Percentiles rank a stretch among this genome's conserved stretches.
Conservation (phyloP, 2,888 invertebrate species). For the Nymphalis polychloros region DNA sequence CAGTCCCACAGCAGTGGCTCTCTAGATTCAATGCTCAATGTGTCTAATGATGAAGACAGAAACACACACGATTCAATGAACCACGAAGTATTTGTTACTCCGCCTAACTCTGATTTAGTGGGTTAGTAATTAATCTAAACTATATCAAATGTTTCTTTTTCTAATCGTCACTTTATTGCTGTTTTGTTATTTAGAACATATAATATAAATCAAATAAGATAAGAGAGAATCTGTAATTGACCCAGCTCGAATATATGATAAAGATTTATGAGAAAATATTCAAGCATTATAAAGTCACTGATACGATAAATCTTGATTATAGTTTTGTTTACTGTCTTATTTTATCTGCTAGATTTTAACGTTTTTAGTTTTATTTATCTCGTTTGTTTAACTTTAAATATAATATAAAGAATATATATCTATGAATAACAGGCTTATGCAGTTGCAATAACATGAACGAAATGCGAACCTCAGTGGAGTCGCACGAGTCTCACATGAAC, state of each 20-base stretch:
- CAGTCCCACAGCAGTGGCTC: constrained; percentile 92
- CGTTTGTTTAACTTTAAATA: neutral
- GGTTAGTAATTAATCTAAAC: constrained; percentile 51
- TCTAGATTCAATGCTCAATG: constrained; percentile 92
- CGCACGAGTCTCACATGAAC: constrained; percentile 69
- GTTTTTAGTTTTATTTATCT: neutral
- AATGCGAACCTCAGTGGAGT: constrained; percentile 68
- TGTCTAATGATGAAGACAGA: constrained; percentile 91
- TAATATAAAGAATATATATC: constrained; percentile 36
- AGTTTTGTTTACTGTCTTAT: too few species aligned
- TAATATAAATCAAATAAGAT: too few species aligned
- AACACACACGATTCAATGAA: constrained; percentile 67
- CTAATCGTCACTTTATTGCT: too few species aligned
- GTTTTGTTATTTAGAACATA: too few species aligned
- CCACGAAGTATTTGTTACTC: constrained; percentile 67
- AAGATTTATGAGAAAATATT: too few species aligned
- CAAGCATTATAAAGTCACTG: too few species aligned
- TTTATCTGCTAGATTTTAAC: too few species aligned
- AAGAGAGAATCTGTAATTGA: too few species aligned
- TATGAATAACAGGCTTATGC: constrained; percentile 69
- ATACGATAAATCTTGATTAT: too few species aligned
- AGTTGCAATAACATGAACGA: constrained; percentile 66
- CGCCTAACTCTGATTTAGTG: constrained; percentile 62
- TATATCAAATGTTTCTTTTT: neutral
- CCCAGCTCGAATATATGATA: too few species aligned